A percentile compares a stretch with the other conserved stretches of the same genome.
Evolutionary conservation across 2,797 vertebrate species (phyloP).

Genomic region (Helostoma temminkii): DNA sequence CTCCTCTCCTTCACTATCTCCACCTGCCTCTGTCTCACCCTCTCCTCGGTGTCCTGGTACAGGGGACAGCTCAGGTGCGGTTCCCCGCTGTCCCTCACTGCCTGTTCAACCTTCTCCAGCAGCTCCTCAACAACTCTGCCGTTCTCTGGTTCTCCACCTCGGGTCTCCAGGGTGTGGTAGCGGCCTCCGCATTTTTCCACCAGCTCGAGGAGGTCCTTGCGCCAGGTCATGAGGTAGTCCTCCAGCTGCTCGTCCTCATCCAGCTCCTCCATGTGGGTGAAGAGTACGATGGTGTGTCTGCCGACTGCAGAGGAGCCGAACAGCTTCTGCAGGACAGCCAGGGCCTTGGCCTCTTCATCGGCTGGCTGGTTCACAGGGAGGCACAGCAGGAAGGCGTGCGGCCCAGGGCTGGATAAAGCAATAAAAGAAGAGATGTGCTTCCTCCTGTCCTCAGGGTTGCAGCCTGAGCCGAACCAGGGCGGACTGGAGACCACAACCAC

Average conservation of each 20-base stretch:
- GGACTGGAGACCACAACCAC: slow-evolving; percentile 79
- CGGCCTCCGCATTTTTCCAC: slow-evolving; percentile 72
- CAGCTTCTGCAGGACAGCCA: slow-evolving; percentile 70
- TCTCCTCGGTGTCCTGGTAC: slow-evolving; percentile 68
- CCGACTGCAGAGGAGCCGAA: slow-evolving; percentile 70
- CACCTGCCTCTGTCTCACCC: slow-evolving; percentile 61
- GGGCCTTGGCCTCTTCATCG: slow-evolving; percentile 66
- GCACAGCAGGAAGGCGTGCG: slow-evolving; percentile 83
- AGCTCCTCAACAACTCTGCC: slow-evolving; percentile 60
- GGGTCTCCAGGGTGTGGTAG: slow-evolving; percentile 74
- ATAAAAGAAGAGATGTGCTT: slow-evolving; percentile 74
- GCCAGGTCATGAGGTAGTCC: slow-evolving; percentile 73
- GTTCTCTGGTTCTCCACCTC: slow-evolving; percentile 24
- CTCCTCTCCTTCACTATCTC: slow-evolving; percentile 53
- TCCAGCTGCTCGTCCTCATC: slow-evolving; percentile 73
- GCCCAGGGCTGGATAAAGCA: slow-evolving; percentile 76
- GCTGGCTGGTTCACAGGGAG: slow-evolving; percentile 73
- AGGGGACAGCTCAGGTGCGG: slow-evolving; percentile 72
- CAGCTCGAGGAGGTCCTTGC: slow-evolving; percentile 78
- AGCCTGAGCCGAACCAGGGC: slow-evolving; percentile 76
- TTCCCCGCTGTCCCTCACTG: slow-evolving; percentile 47
- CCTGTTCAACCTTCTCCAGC: slow-evolving; percentile 80
- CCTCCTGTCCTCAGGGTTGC: slow-evolving; percentile 67
- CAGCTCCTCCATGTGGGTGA: slow-evolving; percentile 80
- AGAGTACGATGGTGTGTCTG: slow-evolving; percentile 75